Base-by-base conservation (phyloP, 2,797 vertebrate genomes). In the Capromys pilorides region DNA sequence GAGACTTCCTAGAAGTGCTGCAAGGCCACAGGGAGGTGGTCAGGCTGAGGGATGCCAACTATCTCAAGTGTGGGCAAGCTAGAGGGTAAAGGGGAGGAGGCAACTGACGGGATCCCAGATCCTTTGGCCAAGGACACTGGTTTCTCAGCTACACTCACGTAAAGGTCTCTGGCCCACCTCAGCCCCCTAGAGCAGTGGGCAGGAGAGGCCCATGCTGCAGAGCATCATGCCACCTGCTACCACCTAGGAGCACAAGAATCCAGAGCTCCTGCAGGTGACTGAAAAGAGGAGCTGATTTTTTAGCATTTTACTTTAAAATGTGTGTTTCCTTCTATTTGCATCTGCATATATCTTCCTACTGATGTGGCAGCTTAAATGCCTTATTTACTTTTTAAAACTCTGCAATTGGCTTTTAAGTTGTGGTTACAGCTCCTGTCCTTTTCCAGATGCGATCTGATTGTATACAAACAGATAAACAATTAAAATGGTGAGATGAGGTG, bases 351-450 rank as follows among this genome's bases (percentile, higher is more conserved):
- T 97, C 96, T 97, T 97, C 67, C 22, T 54, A 94, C 83, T 95
- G 95, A 97, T 97, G 96, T 97, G 97, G 95, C 96, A 97, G 97
- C 96, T 97, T 97, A 97, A 97, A 97, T 94, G 93, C 84, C 97
- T 97, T 97, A 97, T 97, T 97, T 97, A 97, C 96, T 97, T 97
- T 97, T 97, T 97, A 97, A 96, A 94, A 95, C 97, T 93, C 86
- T 85, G 77, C 94, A 97, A 97, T 97, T 96, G 96, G 96, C 94
- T 96, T 97, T 97, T 97, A 97, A 97, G 97, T 96, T 97, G 96
- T 97, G 95, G 94, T 97, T 97, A 97, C 96, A 97, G 94, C 95
- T 96, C 90, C 88, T 95, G 96, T 97, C 97, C 97, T 95, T 96
- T 95, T 86, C 96, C 97, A 97, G 97, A 97, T 97, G 97, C 0